Conservation (phyloP, 2,888 invertebrate species). For the Leptopterna dolabrata region DNA sequence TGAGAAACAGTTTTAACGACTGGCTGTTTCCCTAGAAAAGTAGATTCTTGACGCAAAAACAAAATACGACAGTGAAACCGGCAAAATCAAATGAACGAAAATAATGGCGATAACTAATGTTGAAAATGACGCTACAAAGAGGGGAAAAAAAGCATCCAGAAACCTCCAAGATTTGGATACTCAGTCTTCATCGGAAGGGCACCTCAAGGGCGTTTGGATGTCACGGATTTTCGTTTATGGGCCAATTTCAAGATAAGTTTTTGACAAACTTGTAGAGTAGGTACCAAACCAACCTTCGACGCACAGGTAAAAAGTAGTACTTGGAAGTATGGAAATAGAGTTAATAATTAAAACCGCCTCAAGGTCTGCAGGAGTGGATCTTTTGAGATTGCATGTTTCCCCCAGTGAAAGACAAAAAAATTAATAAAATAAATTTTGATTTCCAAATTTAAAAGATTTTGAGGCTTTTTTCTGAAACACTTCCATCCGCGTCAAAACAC, state of each 20-base stretch:
- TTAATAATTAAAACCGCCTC: not conserved
- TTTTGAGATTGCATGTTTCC: too few species aligned
- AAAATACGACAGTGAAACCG: not conserved
- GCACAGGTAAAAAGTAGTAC: too few species aligned
- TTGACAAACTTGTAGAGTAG: too few species aligned
- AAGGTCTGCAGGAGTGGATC: not conserved
- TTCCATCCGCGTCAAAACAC: not conserved
- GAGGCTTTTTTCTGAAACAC: not conserved
- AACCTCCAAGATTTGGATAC: not conserved
- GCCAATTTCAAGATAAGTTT: too few species aligned
- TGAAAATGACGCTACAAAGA: not conserved
- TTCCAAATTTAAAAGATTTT: not conserved
- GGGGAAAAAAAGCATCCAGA: not conserved
- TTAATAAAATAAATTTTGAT: too few species aligned
- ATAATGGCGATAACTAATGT: not conserved
- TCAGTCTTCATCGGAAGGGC: conserved; percentile 15
- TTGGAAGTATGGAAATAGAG: too few species aligned
- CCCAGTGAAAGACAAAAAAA: not conserved
- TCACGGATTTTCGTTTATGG: not conserved
- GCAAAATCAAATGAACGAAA: not conserved
- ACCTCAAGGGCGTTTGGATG: not conserved
- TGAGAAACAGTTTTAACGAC: not conserved
- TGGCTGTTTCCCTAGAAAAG: not conserved
- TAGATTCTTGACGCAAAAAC: not conserved
- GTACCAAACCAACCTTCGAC: too few species aligned